A percentile compares a stretch with the other conserved stretches of the same genome.
phyloP scores from a whole-genome alignment of 2,113 vertebrate genomes.

The Tachysurus fulvidraco region DNA sequence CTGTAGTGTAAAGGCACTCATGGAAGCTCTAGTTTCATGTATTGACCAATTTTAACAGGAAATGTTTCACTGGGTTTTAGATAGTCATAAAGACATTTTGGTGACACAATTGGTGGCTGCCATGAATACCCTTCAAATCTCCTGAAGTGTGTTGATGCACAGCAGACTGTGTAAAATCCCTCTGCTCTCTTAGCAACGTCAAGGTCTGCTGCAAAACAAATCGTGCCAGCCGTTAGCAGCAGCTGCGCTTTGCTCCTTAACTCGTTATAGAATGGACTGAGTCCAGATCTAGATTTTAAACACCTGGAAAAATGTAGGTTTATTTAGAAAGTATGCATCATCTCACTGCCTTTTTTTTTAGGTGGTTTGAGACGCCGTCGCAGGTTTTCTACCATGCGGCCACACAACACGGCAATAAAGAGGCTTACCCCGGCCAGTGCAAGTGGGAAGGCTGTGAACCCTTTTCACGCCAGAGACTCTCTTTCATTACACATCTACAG shows the following conservation, averaged over 20 bases:
- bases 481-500: conserved; percentile 98
- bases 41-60: neutral
- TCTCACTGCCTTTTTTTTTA: conserved; percentile 54
- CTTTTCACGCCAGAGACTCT: conserved; percentile 94
- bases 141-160: neutral
- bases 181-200: neutral
- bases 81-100: neutral
- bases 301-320: neutral
- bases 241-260: neutral
- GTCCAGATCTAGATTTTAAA: neutral
- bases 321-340: neutral
- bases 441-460: conserved; percentile 97
- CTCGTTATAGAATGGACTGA: neutral
- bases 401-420: conserved; percentile 92
- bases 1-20: neutral
- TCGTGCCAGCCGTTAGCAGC: neutral
- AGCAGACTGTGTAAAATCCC: neutral
- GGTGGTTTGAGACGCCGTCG: conserved; percentile 98
- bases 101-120: neutral
- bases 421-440: conserved; percentile 90
- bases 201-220: neutral
- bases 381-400: conserved; percentile 98
- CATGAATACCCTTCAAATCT: neutral
- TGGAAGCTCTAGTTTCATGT: neutral
- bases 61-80: neutral